Evolutionary conservation across 2,797 vertebrate species (phyloP), one percentile per base, ranked within the genome.

Genomic region (Gallirallus australis): DNA sequence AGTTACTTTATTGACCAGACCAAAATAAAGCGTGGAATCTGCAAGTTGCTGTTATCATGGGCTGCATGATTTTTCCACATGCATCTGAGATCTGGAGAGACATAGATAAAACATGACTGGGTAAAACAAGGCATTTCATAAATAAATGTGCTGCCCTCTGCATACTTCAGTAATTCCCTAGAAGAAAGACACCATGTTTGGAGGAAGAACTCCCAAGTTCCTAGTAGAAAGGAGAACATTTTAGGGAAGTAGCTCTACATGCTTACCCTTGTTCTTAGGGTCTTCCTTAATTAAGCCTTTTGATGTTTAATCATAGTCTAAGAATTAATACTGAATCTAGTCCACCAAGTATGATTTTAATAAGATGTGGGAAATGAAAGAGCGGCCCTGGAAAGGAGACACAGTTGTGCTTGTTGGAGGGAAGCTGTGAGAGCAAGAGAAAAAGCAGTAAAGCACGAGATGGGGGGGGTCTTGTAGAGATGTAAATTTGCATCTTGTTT

Each of bases 21-120:
- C 27, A 52, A 63, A 75, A 52, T n/a, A 56, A 88, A 83, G 3
- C 15, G 73, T 3, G 12, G 25, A 72, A 63, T 39, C 17, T 90
- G 11, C 21, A 75, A 54, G 11, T 11, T 54, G 27, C 18, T 37
- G 10, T 35, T 90, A 28, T 88, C 0, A 0, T 73, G n/a, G n/a
- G 16, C 30, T 78, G 6, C 39, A 31, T n/a, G 9, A 37, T 75
- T 81, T 54, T 4, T 63, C 35, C 60, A 45, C 8, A 13, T 40
- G 16, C 25, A 11, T 27, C 1, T 25, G 16, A 81, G 28, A 68
- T 52, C 14, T 68, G 18, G 48, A 76, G 35, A 48, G 12, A 65
- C 2, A 53, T 0, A 61, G 8, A 56, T 16, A 70, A 60, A 72
- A 25, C 7, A 71, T 37, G 37, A 40, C 14, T 23, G 15, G 3